Base-by-base conservation (phyloP, 2,113 vertebrate species). In the Sphyrna mokarran region DNA sequence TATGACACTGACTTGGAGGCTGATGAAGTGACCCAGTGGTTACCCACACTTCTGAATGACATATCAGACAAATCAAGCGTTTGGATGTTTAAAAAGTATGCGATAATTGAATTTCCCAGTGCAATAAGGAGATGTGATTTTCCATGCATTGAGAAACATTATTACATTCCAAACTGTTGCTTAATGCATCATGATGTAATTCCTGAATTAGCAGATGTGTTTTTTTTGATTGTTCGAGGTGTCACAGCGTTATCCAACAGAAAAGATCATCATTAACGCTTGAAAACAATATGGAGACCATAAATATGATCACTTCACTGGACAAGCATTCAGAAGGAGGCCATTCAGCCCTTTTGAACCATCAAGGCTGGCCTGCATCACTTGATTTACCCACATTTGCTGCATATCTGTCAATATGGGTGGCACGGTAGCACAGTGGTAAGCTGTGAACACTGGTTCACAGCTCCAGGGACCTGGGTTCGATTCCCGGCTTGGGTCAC, bases 41-140 rank as follows among this genome's bases (percentile, higher is more conserved):
- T 33, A 95, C 94, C 40, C 54, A 29, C 23, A 48, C 3, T 18
- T 95, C 23, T 43, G 63, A 40, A 43, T 94, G 37, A 26, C 66
- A 29, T 37, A 94, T 43, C 66, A 48, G 69, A 76, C 69, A 76
- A 69, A 72, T 43, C 69, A 66, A 95, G 40, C 54, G 68, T 40
- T 43, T 40, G 72, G 93, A 95, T 72, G 68, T 95, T 95, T 95
- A 48, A 70, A 72, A 95, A 95, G 72, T 95, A 72, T 29, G 23
- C 43, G 93, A 95, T 95, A 95, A 95, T 95, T 95, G 68, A 72
- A 72, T 95, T 70, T 95, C 68, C 93, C 68, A 95, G 48, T 26
- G 11, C 93, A 95, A 43, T 95, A 48, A 0, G 14, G 70, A 95
- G 37, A 43, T 95, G 93, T 95, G 63, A 94, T 70, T 29, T 26